phyloP scores from a whole-genome alignment of 2,888 invertebrate species.

The Trachelus tabidus region DNA sequence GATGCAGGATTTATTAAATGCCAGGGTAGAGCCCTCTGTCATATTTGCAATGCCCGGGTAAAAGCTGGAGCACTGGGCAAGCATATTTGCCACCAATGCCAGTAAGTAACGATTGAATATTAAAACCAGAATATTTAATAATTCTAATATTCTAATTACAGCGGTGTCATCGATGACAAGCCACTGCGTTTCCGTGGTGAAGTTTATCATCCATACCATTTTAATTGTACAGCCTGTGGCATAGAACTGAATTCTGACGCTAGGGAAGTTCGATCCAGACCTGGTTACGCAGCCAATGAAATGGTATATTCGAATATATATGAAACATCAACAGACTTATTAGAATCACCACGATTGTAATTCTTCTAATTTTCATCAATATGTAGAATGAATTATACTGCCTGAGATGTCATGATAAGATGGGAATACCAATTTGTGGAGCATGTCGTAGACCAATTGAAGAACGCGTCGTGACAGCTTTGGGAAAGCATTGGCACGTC shows the following conservation, averaged over 20 bases:
- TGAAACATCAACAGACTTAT: background rate
- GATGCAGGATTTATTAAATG: slow-evolving; percentile 98
- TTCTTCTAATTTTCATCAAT: slow-evolving; percentile 9
- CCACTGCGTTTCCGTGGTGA: slow-evolving; percentile 94
- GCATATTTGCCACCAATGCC: slow-evolving; percentile 98
- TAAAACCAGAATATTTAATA: background rate
- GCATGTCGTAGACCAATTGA: slow-evolving; percentile 99
- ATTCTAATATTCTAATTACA: slow-evolving; percentile 56
- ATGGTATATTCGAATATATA: slow-evolving; percentile 69
- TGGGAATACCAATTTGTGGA: slow-evolving; percentile 99
- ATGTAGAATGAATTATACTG: slow-evolving; percentile 94
- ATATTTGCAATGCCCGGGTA: slow-evolving; percentile 95
- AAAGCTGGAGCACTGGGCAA: slow-evolving; percentile 95
- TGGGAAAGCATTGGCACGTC: slow-evolving; percentile 99
- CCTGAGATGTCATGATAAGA: slow-evolving; percentile 97
- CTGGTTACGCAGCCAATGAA: slow-evolving; percentile 90
- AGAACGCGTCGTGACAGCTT: slow-evolving; percentile 97
- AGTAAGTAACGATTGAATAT: slow-evolving; percentile 75
- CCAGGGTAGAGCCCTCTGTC: slow-evolving; percentile 87
- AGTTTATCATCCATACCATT: slow-evolving; percentile 99
- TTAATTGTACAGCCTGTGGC: slow-evolving; percentile 94
- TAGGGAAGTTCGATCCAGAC: slow-evolving; percentile 91
- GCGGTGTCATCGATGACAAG: slow-evolving; percentile 91
- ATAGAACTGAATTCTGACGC: slow-evolving; percentile 95
- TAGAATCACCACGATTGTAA: background rate